Evolutionary conservation across 2,113 vertebrate genomes (phyloP).

Genomic region (Proterorhinus semilunaris): DNA sequence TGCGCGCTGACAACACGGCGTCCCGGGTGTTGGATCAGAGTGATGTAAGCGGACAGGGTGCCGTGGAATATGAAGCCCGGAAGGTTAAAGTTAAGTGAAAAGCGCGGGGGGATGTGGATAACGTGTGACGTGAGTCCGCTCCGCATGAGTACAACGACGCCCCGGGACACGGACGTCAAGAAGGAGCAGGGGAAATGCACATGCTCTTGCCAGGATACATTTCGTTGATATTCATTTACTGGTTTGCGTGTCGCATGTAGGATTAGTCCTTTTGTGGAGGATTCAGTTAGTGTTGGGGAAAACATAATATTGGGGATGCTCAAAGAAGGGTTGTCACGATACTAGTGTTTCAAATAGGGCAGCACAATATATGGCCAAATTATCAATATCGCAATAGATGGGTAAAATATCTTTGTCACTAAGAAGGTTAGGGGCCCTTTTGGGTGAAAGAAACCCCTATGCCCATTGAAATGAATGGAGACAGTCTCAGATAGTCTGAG

Average conservation of each 20-base stretch:
- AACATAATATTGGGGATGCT: too few relatives aligned
- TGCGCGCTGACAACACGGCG: constrained; percentile 47
- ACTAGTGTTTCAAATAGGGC: too few relatives aligned
- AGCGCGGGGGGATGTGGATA: constrained; percentile 19
- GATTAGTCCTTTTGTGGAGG: neutral
- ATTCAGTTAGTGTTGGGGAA: neutral
- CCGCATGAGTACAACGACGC: constrained; percentile 29
- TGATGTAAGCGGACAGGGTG: constrained; percentile 74
- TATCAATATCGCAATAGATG: too few relatives aligned
- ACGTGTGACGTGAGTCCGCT: constrained; percentile 29
- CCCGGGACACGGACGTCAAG: constrained; percentile 12
- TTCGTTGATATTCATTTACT: neutral
- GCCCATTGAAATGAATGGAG: too few relatives aligned
- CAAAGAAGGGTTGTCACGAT: too few relatives aligned
- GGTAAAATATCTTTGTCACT: too few relatives aligned
- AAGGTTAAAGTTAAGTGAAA: constrained; percentile 60
- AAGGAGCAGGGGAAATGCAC: constrained; percentile 11
- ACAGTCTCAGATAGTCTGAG: too few relatives aligned
- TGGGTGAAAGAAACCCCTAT: too few relatives aligned
- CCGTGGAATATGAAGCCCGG: constrained; percentile 67
- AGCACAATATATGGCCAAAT: too few relatives aligned
- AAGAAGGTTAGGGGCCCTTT: too few relatives aligned
- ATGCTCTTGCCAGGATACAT: constrained; percentile 2
- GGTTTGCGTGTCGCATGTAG: neutral
- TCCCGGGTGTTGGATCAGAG: constrained; percentile 59